Conservation (phyloP, 2,888 invertebrate species). For the Malacosoma neustria region DNA sequence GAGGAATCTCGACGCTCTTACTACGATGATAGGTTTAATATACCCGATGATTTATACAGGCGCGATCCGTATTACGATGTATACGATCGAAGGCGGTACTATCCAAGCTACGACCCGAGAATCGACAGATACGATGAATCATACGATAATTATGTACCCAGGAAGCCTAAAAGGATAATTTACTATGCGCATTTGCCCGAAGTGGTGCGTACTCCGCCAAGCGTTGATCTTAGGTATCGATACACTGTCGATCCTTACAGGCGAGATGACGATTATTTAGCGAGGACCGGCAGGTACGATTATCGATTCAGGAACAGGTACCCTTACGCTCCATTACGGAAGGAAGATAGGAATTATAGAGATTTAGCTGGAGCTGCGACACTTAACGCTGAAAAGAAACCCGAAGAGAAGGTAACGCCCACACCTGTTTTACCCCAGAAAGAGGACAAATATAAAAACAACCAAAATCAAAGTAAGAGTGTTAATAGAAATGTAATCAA, state of each 20-base stretch:
- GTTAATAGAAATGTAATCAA: conserved; percentile 41
- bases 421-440: conserved; percentile 57
- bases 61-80: conserved; percentile 58
- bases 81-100: conserved; percentile 47
- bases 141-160: conserved; percentile 50
- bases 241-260: conserved; percentile 63
- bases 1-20: conserved; percentile 57
- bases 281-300: conserved; percentile 56
- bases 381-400: conserved; percentile 51
- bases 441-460: conserved; percentile 39
- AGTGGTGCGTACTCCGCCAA: conserved; percentile 77
- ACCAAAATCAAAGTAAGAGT: conserved; percentile 14
- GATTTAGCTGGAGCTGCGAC: conserved; percentile 56
- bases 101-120: conserved; percentile 40
- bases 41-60: conserved; percentile 51
- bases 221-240: conserved; percentile 70
- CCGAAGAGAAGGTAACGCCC: conserved; percentile 63
- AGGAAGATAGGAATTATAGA: conserved; percentile 62
- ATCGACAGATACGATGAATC: conserved; percentile 58
- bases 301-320: conserved; percentile 58
- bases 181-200: conserved; percentile 83
- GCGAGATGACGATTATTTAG: conserved; percentile 50
- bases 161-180: conserved; percentile 77
- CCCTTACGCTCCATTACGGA: conserved; percentile 56
- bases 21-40: conserved; percentile 53